Percentiles rank a stretch among this genome's conserved stretches.
These are phyloP conservation scores for Callaeas wilsoni DNA, from an alignment of 2,113 vertebrate species.

Conservation along the genomic window DNA sequence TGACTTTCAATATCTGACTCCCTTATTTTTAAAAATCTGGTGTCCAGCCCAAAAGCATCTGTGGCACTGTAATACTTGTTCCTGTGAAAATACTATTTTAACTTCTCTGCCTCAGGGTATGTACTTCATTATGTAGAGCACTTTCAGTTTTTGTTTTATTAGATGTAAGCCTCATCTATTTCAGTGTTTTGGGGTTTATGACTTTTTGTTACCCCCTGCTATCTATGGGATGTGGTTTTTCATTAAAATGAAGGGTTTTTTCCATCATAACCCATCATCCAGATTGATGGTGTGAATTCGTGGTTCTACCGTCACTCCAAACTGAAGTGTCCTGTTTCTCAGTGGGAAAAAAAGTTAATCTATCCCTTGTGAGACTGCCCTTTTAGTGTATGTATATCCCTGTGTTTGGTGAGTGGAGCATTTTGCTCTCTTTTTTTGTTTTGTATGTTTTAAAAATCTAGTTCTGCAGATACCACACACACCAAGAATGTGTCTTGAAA, in stretches of 20 bases:
- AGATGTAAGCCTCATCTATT: background rate
- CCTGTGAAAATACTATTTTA: background rate
- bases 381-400: background rate
- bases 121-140: background rate
- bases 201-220: background rate
- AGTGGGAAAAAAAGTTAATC: background rate
- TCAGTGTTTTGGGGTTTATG: background rate
- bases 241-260: background rate
- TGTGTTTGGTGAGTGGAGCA: background rate
- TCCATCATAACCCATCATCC: background rate
- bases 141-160: background rate
- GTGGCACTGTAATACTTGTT: background rate
- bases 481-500: background rate
- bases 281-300: background rate
- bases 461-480: background rate
- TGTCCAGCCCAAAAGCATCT: background rate
- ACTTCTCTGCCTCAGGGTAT: background rate
- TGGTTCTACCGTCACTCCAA: background rate
- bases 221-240: accelerated
- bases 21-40: background rate
- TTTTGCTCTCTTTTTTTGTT: background rate
- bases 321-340: background rate
- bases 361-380: background rate
- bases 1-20: background rate
- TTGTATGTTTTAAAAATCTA: background rate